phyloP scores from a whole-genome alignment of 2,113 vertebrate species.

The Syngnathoides biaculeatus region DNA sequence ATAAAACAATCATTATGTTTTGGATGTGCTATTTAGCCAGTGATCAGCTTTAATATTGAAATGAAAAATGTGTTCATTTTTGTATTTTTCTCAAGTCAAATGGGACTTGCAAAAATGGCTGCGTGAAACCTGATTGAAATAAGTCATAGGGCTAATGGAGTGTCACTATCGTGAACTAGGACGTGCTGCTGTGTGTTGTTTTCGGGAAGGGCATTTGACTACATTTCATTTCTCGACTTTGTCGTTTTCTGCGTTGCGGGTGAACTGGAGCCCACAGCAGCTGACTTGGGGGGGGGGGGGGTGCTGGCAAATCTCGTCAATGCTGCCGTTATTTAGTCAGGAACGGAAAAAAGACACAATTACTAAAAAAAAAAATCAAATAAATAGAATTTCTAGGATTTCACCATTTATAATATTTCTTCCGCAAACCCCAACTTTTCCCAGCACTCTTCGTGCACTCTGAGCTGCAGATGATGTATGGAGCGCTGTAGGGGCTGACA shows the following conservation, averaged over 20 bases:
- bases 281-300: neutral
- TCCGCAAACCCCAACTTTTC: slow-evolving; percentile 17
- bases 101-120: neutral
- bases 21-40: neutral
- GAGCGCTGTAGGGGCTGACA: slow-evolving; percentile 38
- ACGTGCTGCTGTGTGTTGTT: neutral
- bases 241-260: neutral
- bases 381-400: too few species aligned
- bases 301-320: neutral
- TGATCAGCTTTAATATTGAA: neutral
- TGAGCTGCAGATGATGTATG: slow-evolving; percentile 38
- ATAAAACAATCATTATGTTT: slow-evolving; percentile 8
- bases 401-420: neutral
- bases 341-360: neutral
- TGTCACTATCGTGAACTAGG: neutral
- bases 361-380: neutral
- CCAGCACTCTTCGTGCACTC: slow-evolving; percentile 21
- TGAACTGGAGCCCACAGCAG: neutral
- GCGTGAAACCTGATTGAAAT: slow-evolving; percentile 6
- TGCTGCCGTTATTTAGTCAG: too few species aligned
- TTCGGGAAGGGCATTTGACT: neutral
- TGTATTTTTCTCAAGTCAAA: too few species aligned
- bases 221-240: neutral
- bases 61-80: neutral
- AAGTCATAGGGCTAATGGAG: slow-evolving; percentile 4